Evolutionary conservation across 1,140 invertebrate species (phyloP).

Genomic region (Lordiphosa mommai): DNA sequence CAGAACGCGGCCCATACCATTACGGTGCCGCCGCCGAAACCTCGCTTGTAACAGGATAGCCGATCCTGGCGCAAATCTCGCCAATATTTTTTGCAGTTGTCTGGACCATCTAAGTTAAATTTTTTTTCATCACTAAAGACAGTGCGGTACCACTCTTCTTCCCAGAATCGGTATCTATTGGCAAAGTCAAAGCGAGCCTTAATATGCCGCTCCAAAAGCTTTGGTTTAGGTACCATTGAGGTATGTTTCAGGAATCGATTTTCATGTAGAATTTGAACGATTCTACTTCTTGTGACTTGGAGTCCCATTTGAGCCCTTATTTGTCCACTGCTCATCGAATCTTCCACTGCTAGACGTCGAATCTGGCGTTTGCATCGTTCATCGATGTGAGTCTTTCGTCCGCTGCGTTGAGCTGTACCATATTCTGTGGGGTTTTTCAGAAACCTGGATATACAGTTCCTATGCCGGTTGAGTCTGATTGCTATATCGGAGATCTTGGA

Average conservation of each 20-base stretch:
- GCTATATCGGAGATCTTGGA: no score
- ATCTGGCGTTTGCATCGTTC: background rate
- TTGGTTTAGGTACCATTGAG: conserved; percentile 4
- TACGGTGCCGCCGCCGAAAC: conserved; percentile 4
- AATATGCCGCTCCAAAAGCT: conserved; percentile 10
- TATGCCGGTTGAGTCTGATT: background rate
- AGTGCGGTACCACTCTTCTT: conserved; percentile 1
- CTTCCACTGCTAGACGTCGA: background rate
- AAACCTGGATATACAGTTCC: background rate
- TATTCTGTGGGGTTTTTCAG: background rate
- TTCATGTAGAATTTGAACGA: conserved; percentile 4
- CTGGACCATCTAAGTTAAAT: no score
- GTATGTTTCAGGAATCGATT: conserved; percentile 4
- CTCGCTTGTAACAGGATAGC: conserved; percentile 3
- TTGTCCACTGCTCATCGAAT: background rate
- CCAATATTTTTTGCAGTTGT: conserved; percentile 2
- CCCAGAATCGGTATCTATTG: conserved; percentile 4
- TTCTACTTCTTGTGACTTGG: conserved; percentile 5
- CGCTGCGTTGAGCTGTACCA: background rate
- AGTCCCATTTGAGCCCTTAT: conserved; percentile 6
- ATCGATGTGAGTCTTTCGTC: background rate
- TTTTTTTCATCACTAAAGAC: no score
- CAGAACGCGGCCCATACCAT: conserved; percentile 1
- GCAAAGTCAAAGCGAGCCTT: conserved; percentile 5
- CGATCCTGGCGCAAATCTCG: background rate